These are phyloP conservation scores for Elaeidobius kamerunicus DNA, from an alignment of 2,888 invertebrate genomes.

Conservation along the genomic window DNA sequence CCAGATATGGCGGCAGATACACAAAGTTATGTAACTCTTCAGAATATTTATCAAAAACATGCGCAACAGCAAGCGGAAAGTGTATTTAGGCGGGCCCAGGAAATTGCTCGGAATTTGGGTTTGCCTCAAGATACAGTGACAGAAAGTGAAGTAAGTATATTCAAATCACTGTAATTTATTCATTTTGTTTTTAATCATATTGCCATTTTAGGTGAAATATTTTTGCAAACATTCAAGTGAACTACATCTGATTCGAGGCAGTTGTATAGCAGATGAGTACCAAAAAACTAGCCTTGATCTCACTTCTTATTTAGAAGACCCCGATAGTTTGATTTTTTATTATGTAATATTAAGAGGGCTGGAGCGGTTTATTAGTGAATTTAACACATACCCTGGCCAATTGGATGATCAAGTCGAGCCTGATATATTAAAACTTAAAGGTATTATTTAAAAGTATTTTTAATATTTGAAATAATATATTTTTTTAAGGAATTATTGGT, in stretches of 20 bases:
- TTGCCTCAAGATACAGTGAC: conserved; percentile 69
- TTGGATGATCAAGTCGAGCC: conserved; percentile 82
- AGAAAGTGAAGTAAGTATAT: conserved; percentile 59
- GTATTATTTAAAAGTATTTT: conserved; percentile 28
- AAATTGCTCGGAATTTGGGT: conserved; percentile 75
- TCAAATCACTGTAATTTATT: no score
- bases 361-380: conserved; percentile 85
- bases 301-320: conserved; percentile 62
- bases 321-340: conserved; percentile 83
- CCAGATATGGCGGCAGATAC: conserved; percentile 98
- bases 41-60: conserved; percentile 83
- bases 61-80: conserved; percentile 78
- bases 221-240: conserved; percentile 88
- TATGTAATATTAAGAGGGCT: conserved; percentile 89
- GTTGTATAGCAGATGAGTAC: conserved; percentile 79
- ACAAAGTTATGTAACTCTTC: conserved; percentile 82
- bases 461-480: background rate
- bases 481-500: conserved; percentile 42
- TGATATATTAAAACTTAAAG: conserved; percentile 85
- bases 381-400: conserved; percentile 87
- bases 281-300: conserved; percentile 50
- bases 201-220: conserved; percentile 59
- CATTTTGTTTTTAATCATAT: no score
- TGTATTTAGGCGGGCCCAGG: conserved; percentile 77
- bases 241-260: conserved; percentile 75